Evolutionary conservation across 2,113 vertebrate species (phyloP).

Genomic region (Thamnaconus septentrionalis): DNA sequence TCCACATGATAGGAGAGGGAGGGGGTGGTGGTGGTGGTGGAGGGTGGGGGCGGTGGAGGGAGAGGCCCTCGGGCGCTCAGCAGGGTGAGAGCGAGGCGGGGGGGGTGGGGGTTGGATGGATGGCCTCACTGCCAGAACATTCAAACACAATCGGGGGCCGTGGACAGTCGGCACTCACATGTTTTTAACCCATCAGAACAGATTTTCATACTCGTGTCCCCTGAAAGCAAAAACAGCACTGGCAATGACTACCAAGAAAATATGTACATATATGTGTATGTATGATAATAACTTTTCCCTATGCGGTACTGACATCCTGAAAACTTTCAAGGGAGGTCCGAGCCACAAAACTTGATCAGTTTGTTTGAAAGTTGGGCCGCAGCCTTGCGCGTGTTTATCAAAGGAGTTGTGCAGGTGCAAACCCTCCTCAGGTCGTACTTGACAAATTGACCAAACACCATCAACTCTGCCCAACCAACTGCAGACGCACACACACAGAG

Average conservation of each 20-base stretch:
- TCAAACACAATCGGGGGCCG: constrained; percentile 45
- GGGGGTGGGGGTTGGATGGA: constrained; percentile 12
- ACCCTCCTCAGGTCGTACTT: neutral
- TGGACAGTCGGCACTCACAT: constrained; percentile 28
- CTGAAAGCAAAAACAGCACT: no score
- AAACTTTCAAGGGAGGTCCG: no score
- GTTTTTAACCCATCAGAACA: constrained; percentile 1
- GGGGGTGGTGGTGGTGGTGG: no score
- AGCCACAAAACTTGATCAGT: no score
- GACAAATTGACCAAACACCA: constrained; percentile 16
- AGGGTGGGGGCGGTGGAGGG: constrained; percentile 2
- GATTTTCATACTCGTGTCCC: neutral
- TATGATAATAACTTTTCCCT: no score
- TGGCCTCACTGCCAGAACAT: constrained; percentile 59
- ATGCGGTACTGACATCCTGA: no score
- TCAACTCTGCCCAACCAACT: constrained; percentile 12
- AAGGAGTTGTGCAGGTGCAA: neutral
- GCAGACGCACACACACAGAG: constrained; percentile 15
- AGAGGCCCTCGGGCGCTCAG: constrained; percentile 65
- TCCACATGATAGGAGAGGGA: constrained; percentile 66
- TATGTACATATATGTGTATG: no score
- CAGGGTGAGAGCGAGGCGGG: constrained; percentile 25
- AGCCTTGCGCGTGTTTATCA: no score
- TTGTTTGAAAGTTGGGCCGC: no score
- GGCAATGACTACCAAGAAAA: no score